These are phyloP conservation scores for Toxotes chatareus DNA, from an alignment of 2,113 vertebrate genomes.

Conservation along the genomic window DNA sequence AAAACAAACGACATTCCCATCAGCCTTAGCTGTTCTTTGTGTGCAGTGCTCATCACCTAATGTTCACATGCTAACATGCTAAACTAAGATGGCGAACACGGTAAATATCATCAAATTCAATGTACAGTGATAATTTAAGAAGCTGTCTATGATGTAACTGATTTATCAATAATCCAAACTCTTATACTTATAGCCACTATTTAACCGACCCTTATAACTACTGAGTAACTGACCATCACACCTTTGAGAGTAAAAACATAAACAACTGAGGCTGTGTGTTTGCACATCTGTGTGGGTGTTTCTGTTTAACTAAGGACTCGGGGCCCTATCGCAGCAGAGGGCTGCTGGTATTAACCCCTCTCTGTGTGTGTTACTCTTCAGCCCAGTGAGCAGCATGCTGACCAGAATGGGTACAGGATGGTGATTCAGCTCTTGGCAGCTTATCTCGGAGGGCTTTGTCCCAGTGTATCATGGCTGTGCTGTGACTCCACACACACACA, in stretches of 20 bases:
- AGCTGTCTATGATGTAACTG: background rate
- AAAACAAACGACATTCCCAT: no score
- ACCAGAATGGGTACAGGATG: slow-evolving; percentile 32
- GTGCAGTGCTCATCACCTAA: no score
- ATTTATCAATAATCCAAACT: background rate
- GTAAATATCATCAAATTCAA: no score
- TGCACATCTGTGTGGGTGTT: slow-evolving; percentile 65
- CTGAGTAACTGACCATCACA: background rate
- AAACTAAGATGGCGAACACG: no score
- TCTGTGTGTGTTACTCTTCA: slow-evolving; percentile 52
- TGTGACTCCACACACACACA: slow-evolving; percentile 27
- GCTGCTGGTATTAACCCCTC: slow-evolving; percentile 38
- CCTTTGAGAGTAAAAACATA: background rate
- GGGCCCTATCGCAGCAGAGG: slow-evolving; percentile 1
- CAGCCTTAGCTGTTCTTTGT: no score
- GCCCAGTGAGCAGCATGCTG: slow-evolving; percentile 46
- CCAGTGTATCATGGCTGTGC: slow-evolving; percentile 37
- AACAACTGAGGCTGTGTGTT: slow-evolving; percentile 38
- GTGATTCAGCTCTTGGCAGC: slow-evolving; percentile 52
- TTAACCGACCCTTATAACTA: background rate
- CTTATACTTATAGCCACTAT: background rate
- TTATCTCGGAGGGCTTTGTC: slow-evolving; percentile 42
- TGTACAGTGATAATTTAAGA: no score
- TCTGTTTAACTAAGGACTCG: slow-evolving; percentile 39
- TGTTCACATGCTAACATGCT: no score